Evolutionary conservation across 64 coral and sea anemone species (phyloP), one percentile per base, ranked within the genome.

Genomic region (Astreopora myriophthalma): DNA sequence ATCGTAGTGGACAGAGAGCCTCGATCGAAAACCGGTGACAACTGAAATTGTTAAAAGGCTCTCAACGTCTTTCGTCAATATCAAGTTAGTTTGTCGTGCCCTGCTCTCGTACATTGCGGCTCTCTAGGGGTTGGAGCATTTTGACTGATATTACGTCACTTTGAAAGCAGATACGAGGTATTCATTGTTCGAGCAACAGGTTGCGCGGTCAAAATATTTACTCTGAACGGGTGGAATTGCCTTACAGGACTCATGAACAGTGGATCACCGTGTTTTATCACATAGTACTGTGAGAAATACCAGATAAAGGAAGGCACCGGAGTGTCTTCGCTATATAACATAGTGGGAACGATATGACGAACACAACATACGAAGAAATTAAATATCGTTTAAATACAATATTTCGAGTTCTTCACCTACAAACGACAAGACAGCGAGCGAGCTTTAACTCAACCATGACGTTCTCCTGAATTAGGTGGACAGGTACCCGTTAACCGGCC

Each of bases 101-200:
- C 57, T 64, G 32, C 20, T 34, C 29, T 35, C 3, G 3, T 35
- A 34, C 30, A 80, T 8, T 64, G 52, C 57, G 22, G 34, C 79
- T 23, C 19, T 82, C 27, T 23, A 64, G 30, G 16, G 38, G 24
- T 11, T 37, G 19, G 34, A 5, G n/a, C 32, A 20, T 65, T 49
- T 63, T 65, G 5, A 83, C 79, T 30, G 31, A 83, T 64, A 83
- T 83, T 58, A 38, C 79, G 79, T 83, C 79, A 83, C 38, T 83
- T 38, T n/a, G 30, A 64, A 83, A 62, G 34, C 7, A 28, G 79
- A 63, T 38, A 30, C 6, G 20, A 36, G 20, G 31, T 37, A 38
- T 60, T 57, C 22, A 83, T 64, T 83, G 79, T 37, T 38, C 20
- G 34, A 25, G 33, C 24, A 83, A 33, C 79, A 83, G 79, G 79